Evolutionary conservation across 2,888 invertebrate species (phyloP).

Genomic region (Drosophila pseudotakahashii): DNA sequence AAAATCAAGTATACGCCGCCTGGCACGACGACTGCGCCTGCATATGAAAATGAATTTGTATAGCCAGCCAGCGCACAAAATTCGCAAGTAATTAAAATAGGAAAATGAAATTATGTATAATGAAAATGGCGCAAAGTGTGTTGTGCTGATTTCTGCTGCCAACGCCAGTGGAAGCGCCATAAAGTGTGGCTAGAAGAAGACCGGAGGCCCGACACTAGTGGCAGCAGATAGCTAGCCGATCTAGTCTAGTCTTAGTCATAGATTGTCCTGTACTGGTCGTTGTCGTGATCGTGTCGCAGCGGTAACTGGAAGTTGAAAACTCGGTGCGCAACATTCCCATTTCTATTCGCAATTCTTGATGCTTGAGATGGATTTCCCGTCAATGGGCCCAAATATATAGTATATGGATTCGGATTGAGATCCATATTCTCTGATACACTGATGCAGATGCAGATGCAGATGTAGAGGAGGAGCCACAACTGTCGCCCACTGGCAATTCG

Average conservation of each 20-base stretch:
- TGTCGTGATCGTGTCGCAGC: constrained; percentile 33
- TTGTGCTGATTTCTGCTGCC: constrained; percentile 43
- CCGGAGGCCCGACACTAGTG: constrained; percentile 38
- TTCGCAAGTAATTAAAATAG: constrained; percentile 73
- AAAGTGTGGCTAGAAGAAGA: constrained; percentile 50
- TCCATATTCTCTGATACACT: neutral
- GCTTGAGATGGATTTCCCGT: constrained; percentile 14
- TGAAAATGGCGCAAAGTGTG: constrained; percentile 48
- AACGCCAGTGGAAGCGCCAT: constrained; percentile 49
- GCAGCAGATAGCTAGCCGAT: constrained; percentile 52
- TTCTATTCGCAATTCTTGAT: neutral
- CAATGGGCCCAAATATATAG: constrained; percentile 5
- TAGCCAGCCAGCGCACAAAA: constrained; percentile 46
- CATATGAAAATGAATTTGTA: constrained; percentile 51
- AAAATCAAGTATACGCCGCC: constrained; percentile 62
- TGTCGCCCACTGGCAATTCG: constrained; percentile 39
- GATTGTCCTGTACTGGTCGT: constrained; percentile 55
- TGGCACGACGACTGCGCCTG: constrained; percentile 23
- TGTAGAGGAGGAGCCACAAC: constrained; percentile 5
- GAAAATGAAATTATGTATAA: constrained; percentile 52
- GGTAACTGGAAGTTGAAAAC: constrained; percentile 40
- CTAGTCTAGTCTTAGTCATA: constrained; percentile 65
- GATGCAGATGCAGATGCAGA: neutral
- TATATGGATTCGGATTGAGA: neutral
- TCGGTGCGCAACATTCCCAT: constrained; percentile 6